These are phyloP conservation scores for Chlorodrepanis virens DNA, from an alignment of 2,113 vertebrate species.

Conservation along the genomic window DNA sequence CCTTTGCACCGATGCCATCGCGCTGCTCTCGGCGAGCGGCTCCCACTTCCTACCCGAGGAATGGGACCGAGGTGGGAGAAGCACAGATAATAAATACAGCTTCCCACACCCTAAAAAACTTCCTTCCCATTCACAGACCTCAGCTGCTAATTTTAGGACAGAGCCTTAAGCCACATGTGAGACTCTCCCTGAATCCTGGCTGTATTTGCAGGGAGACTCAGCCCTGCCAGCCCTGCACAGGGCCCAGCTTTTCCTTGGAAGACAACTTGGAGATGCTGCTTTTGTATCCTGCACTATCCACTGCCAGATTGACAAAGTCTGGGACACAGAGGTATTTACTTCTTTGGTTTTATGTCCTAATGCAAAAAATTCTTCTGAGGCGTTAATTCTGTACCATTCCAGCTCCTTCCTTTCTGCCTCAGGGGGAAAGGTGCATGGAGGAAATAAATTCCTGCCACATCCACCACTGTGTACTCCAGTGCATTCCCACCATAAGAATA, in stretches of 20 bases:
- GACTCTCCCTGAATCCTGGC: background rate
- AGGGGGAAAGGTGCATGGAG: background rate
- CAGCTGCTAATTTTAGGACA: background rate
- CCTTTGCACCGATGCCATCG: rapidly evolving
- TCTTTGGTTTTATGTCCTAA: background rate
- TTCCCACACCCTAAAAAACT: background rate
- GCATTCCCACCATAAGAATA: background rate
- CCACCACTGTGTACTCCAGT: background rate
- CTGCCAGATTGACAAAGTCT: background rate
- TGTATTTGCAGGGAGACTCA: background rate
- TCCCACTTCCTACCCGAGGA: background rate
- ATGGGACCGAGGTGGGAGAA: background rate
- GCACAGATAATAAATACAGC: background rate
- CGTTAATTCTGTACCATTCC: background rate
- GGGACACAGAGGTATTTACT: background rate
- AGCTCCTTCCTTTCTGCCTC: background rate
- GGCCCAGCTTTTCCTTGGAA: background rate
- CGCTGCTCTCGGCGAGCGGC: rapidly evolving
- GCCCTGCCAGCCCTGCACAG: background rate
- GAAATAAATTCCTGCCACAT: background rate
- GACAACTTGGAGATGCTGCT: background rate
- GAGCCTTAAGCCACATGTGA: background rate
- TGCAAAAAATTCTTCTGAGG: background rate
- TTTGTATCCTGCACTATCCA: background rate
- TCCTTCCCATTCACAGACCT: background rate